phyloP scores from a whole-genome alignment of 2,888 invertebrate species.

The Spatulosminthurus flaviceps region DNA sequence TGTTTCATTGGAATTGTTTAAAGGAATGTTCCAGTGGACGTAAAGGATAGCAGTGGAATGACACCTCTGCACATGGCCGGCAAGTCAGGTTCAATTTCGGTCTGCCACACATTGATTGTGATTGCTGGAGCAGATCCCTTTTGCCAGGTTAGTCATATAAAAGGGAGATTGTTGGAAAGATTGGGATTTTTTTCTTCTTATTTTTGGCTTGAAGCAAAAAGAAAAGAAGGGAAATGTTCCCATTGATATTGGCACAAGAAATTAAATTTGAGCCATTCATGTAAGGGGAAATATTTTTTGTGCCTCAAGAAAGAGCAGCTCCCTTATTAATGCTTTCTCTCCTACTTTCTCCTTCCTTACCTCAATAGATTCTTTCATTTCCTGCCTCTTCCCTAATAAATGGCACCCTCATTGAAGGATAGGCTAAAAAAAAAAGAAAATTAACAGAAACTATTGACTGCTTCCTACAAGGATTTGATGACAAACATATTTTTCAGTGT shows the following conservation, averaged over 20 bases:
- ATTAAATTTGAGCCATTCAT: too few species aligned
- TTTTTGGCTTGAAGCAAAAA: not conserved
- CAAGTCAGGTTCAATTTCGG: slow-evolving; percentile 65
- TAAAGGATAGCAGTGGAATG: slow-evolving; percentile 64
- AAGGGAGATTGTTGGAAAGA: slow-evolving; percentile 14
- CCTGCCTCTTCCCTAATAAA: too few species aligned
- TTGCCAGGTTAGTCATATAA: slow-evolving; percentile 55
- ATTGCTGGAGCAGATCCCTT: slow-evolving; percentile 60
- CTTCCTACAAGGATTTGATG: not conserved
- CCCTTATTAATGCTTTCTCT: too few species aligned
- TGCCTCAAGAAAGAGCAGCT: too few species aligned
- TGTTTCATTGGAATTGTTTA: too few species aligned
- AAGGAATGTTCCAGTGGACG: slow-evolving; percentile 63
- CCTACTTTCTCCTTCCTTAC: too few species aligned
- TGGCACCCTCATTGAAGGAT: not conserved
- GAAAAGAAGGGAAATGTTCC: not conserved
- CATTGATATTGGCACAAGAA: too few species aligned
- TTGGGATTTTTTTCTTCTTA: not conserved
- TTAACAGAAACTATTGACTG: not conserved
- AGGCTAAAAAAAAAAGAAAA: not conserved
- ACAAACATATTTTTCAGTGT: not conserved
- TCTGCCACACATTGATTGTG: slow-evolving; percentile 60
- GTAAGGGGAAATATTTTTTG: too few species aligned
- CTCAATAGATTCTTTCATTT: too few species aligned
- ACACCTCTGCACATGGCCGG: slow-evolving; percentile 66